A percentile compares a stretch with the other conserved stretches of the same genome.
Conservation (phyloP, 2,888 invertebrate genomes). For the Epirrhoe alternata region DNA sequence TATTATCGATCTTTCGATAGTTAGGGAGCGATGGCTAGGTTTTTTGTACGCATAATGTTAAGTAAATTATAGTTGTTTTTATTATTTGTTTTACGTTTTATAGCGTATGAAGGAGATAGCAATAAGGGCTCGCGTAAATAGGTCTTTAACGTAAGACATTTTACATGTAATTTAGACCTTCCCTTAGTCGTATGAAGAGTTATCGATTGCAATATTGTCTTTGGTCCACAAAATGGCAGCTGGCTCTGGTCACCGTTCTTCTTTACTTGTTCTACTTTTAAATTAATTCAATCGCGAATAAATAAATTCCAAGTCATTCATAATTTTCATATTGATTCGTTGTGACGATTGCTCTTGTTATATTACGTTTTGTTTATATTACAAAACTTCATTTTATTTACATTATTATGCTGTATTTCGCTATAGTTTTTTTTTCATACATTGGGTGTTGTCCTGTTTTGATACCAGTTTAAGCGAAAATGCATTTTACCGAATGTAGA, state of each 20-base stretch:
- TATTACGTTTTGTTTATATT: slow-evolving; percentile 18
- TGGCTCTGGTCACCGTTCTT: slow-evolving; percentile 37
- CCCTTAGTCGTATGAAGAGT: slow-evolving; percentile 70
- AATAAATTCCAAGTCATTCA: background rate
- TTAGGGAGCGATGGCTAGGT: slow-evolving; percentile 71
- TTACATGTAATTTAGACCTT: slow-evolving; percentile 66
- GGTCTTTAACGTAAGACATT: slow-evolving; percentile 66
- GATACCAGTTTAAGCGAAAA: slow-evolving; percentile 38
- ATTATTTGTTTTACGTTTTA: slow-evolving; percentile 73
- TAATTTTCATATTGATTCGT: slow-evolving; percentile 16
- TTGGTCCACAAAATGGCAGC: slow-evolving; percentile 60
- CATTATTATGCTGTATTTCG: slow-evolving; percentile 12
- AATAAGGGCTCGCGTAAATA: slow-evolving; percentile 58
- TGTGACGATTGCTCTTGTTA: slow-evolving; percentile 18
- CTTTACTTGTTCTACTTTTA: slow-evolving; percentile 2
- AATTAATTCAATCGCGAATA: slow-evolving; percentile 9
- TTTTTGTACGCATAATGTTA: slow-evolving; percentile 84
- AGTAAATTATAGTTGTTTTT: slow-evolving; percentile 84
- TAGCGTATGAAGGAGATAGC: slow-evolving; percentile 62
- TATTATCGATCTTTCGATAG: slow-evolving; percentile 71
- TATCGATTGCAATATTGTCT: slow-evolving; percentile 49
- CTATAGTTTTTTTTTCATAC: slow-evolving; percentile 17
- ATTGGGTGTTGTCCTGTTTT: slow-evolving; percentile 22
- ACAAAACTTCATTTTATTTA: slow-evolving; percentile 16
- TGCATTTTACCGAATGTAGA: slow-evolving; percentile 40